Conservation (phyloP, 2,888 invertebrate species). For the Sepiola atlantica region DNA sequence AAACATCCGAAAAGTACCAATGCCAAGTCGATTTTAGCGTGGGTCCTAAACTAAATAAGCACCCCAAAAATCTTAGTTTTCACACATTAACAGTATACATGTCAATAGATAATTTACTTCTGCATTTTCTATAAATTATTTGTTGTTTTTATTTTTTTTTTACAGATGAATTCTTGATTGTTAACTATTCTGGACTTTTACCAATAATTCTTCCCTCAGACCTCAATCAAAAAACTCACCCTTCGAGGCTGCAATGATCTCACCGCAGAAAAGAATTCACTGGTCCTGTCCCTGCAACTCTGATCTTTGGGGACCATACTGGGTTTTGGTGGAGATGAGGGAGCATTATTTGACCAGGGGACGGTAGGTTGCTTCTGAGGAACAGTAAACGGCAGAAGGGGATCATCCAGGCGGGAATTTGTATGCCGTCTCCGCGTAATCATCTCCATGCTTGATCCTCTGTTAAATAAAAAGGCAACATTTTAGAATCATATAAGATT, state of each 20-base stretch:
- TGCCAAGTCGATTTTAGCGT: too few relatives aligned
- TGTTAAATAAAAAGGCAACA: not conserved
- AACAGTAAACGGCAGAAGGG: not conserved
- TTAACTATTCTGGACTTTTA: too few relatives aligned
- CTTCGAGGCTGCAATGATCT: slow-evolving; percentile 36
- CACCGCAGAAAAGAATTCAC: slow-evolving; percentile 42
- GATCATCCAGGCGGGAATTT: not conserved
- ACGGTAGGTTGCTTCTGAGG: not conserved
- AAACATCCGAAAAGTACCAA: too few relatives aligned
- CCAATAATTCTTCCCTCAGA: too few relatives aligned
- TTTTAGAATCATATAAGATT: too few relatives aligned
- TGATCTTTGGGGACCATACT: not conserved
- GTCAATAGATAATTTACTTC: too few relatives aligned
- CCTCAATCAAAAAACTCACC: not conserved
- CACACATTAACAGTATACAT: too few relatives aligned
- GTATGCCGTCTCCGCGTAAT: slow-evolving; percentile 35
- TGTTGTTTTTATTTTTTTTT: too few relatives aligned
- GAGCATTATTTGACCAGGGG: not conserved
- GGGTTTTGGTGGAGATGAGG: not conserved
- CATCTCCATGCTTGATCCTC: not conserved
- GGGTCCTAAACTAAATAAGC: too few relatives aligned
- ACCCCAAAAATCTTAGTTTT: too few relatives aligned
- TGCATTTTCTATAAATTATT: too few relatives aligned
- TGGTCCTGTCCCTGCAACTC: slow-evolving; percentile 12
- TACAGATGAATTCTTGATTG: too few relatives aligned